Conservation (phyloP, 2,113 vertebrate species). For the Sturnus vulgaris region DNA sequence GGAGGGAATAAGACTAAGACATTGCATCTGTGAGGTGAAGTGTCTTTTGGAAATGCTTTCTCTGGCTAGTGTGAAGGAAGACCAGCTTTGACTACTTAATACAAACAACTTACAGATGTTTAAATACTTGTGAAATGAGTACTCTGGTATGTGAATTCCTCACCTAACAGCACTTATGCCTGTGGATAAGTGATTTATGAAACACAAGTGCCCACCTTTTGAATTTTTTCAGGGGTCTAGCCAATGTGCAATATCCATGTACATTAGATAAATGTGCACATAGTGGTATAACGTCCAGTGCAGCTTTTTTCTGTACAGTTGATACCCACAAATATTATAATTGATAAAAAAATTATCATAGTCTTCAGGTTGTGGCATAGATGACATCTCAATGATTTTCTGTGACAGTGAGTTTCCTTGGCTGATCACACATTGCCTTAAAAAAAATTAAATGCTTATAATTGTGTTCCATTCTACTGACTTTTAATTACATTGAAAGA, state of each 20-base stretch:
- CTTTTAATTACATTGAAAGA: conserved; percentile 42
- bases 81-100: background rate
- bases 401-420: background rate
- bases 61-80: background rate
- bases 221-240: background rate
- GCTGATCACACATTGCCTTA: background rate
- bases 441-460: conserved; percentile 11
- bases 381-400: background rate
- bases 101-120: background rate
- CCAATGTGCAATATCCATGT: background rate
- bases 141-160: background rate
- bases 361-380: background rate
- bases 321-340: background rate
- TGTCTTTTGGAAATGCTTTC: background rate
- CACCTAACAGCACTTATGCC: background rate
- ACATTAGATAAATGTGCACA: background rate
- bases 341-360: background rate
- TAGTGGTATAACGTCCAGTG: background rate
- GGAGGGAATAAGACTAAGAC: background rate
- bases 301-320: background rate
- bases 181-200: background rate
- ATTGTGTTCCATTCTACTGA: conserved; percentile 40
- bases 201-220: background rate
- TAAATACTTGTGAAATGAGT: background rate
- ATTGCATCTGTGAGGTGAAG: background rate